Conservation (phyloP, 2,113 vertebrate genomes). For the Oenanthe melanoleuca region DNA sequence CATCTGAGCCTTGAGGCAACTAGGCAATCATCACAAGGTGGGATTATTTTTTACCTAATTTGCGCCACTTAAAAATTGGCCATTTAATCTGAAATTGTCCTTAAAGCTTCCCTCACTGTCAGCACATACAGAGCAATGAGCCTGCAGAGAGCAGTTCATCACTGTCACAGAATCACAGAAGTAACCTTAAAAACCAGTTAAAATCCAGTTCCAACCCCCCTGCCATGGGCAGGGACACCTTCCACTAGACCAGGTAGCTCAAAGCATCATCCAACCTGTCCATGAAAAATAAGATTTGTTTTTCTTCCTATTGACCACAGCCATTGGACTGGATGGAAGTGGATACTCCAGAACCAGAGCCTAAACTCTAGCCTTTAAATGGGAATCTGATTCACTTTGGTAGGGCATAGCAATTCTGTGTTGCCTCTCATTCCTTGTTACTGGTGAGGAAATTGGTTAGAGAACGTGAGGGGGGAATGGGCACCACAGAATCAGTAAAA, state of each 20-base stretch:
- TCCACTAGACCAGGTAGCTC: background rate
- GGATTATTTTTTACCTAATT: background rate
- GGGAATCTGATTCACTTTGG: background rate
- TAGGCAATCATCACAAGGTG: background rate
- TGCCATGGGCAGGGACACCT: background rate
- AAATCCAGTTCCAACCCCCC: background rate
- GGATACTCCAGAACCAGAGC: background rate
- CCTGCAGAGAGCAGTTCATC: background rate
- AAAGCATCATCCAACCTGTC: background rate
- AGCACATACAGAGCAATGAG: background rate
- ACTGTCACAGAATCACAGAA: background rate
- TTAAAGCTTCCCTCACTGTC: background rate
- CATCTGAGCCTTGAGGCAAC: background rate
- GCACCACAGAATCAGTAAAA: background rate
- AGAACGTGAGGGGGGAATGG: background rate
- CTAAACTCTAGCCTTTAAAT: background rate
- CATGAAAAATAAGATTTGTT: background rate
- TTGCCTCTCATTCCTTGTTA: background rate
- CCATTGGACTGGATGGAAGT: background rate
- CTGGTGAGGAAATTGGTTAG: background rate
- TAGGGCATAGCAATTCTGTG: background rate
- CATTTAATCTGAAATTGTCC: background rate
- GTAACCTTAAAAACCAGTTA: background rate
- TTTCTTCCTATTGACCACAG: background rate
- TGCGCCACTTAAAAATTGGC: background rate